Base-by-base conservation (phyloP, 2,113 vertebrate species). In the Chunga burmeisteri region DNA sequence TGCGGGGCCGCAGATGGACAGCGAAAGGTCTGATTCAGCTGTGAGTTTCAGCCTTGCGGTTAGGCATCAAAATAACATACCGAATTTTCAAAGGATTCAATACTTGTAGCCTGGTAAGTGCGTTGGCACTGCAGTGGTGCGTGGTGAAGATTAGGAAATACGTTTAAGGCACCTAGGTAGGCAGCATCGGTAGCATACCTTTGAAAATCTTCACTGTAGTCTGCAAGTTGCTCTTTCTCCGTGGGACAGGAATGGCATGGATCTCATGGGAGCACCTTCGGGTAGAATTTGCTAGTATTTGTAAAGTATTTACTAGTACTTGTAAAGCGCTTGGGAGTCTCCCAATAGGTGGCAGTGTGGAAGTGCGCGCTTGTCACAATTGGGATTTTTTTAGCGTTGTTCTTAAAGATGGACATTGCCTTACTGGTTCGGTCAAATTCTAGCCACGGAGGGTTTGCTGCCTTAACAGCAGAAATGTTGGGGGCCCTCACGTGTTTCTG, bases 301-400 rank as follows among this genome's bases (percentile, higher is more conserved):
- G 42, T 26, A 14, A 66, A 88, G 55, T 38, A 72, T 56, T 93
- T 2, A 1, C 29, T 40, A 14, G 10, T 44, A 63, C 46, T 82
- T 68, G 42, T 26, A 14, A 66, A 88, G 55, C 38, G 38, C 38
- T 38, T 7, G 38, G 38, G 38, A 38, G 38, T 38, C 38, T 38
- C 56, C 89, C 96, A 44, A 93, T 81, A 97, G 94, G 85, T 97
- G 96, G 89, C 96, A 93, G 84, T 80, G 59, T 92, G 87, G 94
- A 97, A 95, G 59, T 95, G 81, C 14, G 13, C 75, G 32, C 62
- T 83, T 62, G 70, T 59, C 14, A 6, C 78, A 65, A 9, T 82
- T 66, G 32, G 25, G 49, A 6, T 16, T 82, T 66, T 84, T 88
- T 49, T 65, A n/a, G 21, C 2, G 0, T 90, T 52, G 16, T 66